Base-by-base conservation (phyloP, 2,888 invertebrate genomes). In the Sthenelais limicola region DNA sequence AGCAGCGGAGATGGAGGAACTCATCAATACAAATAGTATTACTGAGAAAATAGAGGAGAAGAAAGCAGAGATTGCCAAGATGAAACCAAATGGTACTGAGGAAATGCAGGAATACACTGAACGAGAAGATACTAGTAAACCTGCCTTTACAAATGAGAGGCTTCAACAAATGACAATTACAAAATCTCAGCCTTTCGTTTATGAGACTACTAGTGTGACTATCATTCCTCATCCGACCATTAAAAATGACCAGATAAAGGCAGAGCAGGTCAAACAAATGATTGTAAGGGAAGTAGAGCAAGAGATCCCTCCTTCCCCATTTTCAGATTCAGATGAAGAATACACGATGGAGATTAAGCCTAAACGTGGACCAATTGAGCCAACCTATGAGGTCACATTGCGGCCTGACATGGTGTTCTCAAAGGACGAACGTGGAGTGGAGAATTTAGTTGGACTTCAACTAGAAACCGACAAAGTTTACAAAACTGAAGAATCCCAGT, bases 401-500 rank as follows among this genome's bases (percentile, higher is more conserved):
- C 62, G 62, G 12, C 62, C 62, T 7, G 70, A 54, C 21, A 38
- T 54, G 70, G 38, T 38, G 4, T 32, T 54, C 38, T 47, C 28
- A 28, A 38, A 54, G n/a, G 43, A 43, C 43, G 12, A 43, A 18
- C n/a, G 62, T 3, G 62, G 62, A 28, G 26, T 70, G 7, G 70
- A 70, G 28, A 24, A 26, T 21, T 38, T 51, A 3, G 38, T 35
- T 18, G 70, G 56, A 3, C 21, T 70, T 7, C 21, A 70, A 4
- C 30, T 52, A 24, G 70, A 70, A 24, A 73, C 73, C 0, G 49
- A 58, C 7, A 74, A 75, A 32, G 68, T 73, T 5, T 70, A 70
- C 12, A 74, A 77, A 35, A 72, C 68, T 5, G 77, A 79, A 68
- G 74, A 74, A 2, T 72, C 68, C 21, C 62, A 73, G 30, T 18